Evolutionary conservation across 2,113 vertebrate species (phyloP).

Genomic region (Deroptyus accipitrinus): DNA sequence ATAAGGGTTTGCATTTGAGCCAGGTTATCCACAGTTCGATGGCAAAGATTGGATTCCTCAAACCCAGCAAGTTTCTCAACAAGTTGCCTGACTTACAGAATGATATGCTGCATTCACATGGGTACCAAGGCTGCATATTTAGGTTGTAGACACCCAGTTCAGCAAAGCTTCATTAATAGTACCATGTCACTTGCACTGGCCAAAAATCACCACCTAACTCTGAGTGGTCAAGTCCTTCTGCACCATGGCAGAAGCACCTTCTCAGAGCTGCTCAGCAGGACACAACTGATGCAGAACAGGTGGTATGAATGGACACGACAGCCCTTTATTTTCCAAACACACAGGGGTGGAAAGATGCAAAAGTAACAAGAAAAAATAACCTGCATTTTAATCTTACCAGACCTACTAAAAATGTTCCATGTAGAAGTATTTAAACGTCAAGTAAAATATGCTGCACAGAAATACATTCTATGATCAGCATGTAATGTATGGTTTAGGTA

Average conservation of each 20-base stretch:
- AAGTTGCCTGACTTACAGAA: neutral
- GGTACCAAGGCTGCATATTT: neutral
- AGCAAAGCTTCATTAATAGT: neutral
- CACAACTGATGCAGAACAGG: neutral
- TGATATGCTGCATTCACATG: neutral
- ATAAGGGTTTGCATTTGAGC: too few relatives aligned
- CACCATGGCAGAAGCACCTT: neutral
- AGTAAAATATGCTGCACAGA: slow-evolving; percentile 8
- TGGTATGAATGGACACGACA: neutral
- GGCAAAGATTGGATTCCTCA: neutral
- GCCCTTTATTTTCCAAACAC: neutral
- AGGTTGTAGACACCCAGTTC: neutral
- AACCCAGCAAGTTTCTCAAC: neutral
- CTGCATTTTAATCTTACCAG: neutral
- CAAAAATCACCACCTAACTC: neutral
- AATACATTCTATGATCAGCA: neutral
- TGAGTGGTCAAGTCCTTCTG: neutral
- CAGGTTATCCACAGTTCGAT: neutral
- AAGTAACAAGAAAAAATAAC: neutral
- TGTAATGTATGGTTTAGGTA: neutral
- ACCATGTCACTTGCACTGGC: neutral
- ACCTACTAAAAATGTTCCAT: neutral
- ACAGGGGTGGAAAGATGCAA: neutral
- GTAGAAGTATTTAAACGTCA: neutral
- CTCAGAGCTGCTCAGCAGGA: neutral